A percentile compares a stretch with the other conserved stretches of the same genome.
These are phyloP conservation scores for Parelbella ahira DNA, from an alignment of 2,888 invertebrate species.

Conservation along the genomic window DNA sequence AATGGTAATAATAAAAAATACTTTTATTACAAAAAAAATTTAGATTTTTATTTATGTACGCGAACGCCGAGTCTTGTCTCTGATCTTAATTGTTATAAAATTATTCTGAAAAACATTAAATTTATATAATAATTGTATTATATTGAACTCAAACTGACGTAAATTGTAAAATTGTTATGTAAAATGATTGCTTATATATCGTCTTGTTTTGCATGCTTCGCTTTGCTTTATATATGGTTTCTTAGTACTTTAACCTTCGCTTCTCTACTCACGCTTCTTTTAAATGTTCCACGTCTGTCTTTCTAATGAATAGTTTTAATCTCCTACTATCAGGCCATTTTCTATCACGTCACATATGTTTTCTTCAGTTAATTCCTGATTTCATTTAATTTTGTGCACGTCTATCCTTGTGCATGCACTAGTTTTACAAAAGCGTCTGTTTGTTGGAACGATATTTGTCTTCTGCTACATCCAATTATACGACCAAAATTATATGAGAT, in stretches of 20 bases:
- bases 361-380: constrained; percentile 58
- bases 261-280: constrained; percentile 33
- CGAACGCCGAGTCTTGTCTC: constrained; percentile 67
- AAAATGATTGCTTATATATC: constrained; percentile 9
- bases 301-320: too few relatives aligned
- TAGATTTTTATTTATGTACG: constrained; percentile 61
- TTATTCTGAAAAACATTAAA: too few relatives aligned
- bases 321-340: constrained; percentile 39
- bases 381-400: constrained; percentile 76
- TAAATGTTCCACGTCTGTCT: too few relatives aligned
- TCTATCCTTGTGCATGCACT: constrained; percentile 44
- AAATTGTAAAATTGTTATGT: constrained; percentile 27
- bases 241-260: constrained; percentile 38
- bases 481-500: constrained; percentile 73
- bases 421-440: constrained; percentile 40
- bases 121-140: constrained; percentile 25
- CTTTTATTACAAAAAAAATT: constrained; percentile 72
- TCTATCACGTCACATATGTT: constrained; percentile 28
- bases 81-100: constrained; percentile 44
- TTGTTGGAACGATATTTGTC: constrained; percentile 45
- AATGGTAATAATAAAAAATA: constrained; percentile 66
- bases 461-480: too few relatives aligned
- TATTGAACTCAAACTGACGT: constrained; percentile 43
- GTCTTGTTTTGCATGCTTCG: constrained; percentile 34
- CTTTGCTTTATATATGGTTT: constrained; percentile 29